These are phyloP conservation scores for Apolygus lucorum DNA, from an alignment of 1,140 invertebrate genomes.

Conservation along the genomic window DNA sequence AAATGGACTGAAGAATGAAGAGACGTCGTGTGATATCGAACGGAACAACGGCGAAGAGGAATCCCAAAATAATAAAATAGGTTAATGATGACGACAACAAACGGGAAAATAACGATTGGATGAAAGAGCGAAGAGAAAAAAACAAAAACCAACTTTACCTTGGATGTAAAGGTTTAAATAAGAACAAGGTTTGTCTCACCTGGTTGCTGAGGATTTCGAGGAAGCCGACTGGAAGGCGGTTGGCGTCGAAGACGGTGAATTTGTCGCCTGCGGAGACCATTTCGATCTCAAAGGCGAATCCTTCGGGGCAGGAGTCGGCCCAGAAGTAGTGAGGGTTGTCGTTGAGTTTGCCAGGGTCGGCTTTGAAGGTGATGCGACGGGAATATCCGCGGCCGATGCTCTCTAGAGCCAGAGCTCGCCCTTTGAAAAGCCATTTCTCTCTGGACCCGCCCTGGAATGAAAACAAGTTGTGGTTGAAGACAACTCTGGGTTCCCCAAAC, in stretches of 20 bases:
- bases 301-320: constrained; percentile 61
- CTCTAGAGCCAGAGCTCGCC: constrained; percentile 52
- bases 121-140: no score
- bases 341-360: constrained; percentile 51
- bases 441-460: constrained; percentile 8
- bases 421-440: constrained; percentile 47
- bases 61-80: no score
- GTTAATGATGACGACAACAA: no score
- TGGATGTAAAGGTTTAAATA: background rate
- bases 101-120: no score
- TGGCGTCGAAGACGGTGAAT: constrained; percentile 57
- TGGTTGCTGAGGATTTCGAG: constrained; percentile 51
- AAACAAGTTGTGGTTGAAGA: background rate
- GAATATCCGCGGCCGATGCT: constrained; percentile 66
- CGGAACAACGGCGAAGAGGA: no score
- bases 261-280: constrained; percentile 58
- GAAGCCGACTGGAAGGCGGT: constrained; percentile 51
- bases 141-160: background rate
- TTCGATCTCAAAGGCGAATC: constrained; percentile 62
- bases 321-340: constrained; percentile 65
- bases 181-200: constrained; percentile 38
- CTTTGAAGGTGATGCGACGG: constrained; percentile 61
- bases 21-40: no score
- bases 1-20: no score
- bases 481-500: background rate